Evolutionary conservation across 1,140 invertebrate species (phyloP).

Genomic region (honey bee (Apis mellifera)): Amel_HAv3.1 CM009934.2:4351001-4351500

Average conservation of each 20-base stretch:
- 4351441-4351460: background rate
- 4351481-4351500: background rate
- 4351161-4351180: slow-evolving; percentile 24
- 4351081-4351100: slow-evolving; percentile 33
- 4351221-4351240: background rate
- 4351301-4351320: slow-evolving; percentile 28
- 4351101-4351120: slow-evolving; percentile 14
- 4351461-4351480: background rate
- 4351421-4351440: background rate
- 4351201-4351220: slow-evolving; percentile 30
- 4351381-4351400: background rate
- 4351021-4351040: slow-evolving; percentile 17
- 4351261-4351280: slow-evolving; percentile 7
- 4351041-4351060: slow-evolving; percentile 38
- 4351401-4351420: background rate
- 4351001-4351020: background rate
- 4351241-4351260: background rate
- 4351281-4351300: slow-evolving; percentile 8
- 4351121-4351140: slow-evolving; percentile 44
- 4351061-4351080: slow-evolving; percentile 27
- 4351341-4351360: slow-evolving; percentile 57
- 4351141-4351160: slow-evolving; percentile 54
- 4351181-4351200: background rate
- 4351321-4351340: slow-evolving; percentile 53
- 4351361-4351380: too few species aligned